A percentile compares a stretch with the other conserved stretches of the same genome.
Conservation (phyloP, 53 echinoderm and acorn worm genomes). For the Hippasteria phrygiana region DNA sequence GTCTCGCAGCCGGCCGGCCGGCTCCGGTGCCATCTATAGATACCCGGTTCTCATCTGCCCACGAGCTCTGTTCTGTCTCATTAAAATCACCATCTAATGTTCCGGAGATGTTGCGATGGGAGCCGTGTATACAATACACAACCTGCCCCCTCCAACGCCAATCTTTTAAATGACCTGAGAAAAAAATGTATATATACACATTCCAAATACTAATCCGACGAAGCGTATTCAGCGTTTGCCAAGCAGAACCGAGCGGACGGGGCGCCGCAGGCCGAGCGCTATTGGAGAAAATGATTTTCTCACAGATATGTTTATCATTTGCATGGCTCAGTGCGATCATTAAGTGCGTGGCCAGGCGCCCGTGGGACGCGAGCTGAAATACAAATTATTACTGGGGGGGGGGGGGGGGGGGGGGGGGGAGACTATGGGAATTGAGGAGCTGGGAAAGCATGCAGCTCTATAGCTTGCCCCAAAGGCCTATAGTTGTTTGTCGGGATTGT, state of each 20-base stretch:
- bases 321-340: slow-evolving; percentile 48
- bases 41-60: background rate
- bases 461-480: no score
- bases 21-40: background rate
- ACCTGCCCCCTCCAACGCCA: background rate
- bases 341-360: slow-evolving; percentile 55
- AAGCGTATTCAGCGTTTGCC: background rate
- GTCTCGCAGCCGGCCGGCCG: background rate
- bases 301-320: slow-evolving; percentile 59
- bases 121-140: background rate
- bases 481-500: no score
- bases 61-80: slow-evolving; percentile 14
- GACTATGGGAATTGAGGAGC: no score
- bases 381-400: slow-evolving; percentile 4
- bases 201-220: slow-evolving; percentile 12
- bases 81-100: slow-evolving; percentile 30
- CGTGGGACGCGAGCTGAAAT: slow-evolving; percentile 39
- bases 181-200: slow-evolving; percentile 31
- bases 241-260: slow-evolving; percentile 15
- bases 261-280: slow-evolving; percentile 33
- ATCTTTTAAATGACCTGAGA: slow-evolving; percentile 24
- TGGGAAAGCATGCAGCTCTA: no score
- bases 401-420: no score
- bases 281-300: slow-evolving; percentile 49
- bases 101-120: background rate